A percentile compares a stretch with the other conserved stretches of the same genome.
These are phyloP conservation scores for Nothocercus nigrocapillus DNA, from an alignment of 2,113 vertebrate genomes.

Conservation along the genomic window DNA sequence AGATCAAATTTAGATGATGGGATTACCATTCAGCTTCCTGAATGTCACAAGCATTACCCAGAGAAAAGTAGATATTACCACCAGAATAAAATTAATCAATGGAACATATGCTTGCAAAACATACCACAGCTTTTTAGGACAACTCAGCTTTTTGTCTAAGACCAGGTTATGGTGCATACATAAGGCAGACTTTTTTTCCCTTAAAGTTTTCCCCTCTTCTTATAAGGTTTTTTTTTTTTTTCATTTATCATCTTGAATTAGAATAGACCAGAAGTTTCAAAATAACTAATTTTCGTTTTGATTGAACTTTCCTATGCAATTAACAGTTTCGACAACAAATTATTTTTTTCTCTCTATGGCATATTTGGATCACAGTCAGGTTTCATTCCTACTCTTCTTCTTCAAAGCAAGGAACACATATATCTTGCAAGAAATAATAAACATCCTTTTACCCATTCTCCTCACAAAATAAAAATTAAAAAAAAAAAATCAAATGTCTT, in stretches of 20 bases:
- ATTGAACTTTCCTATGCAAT: not conserved
- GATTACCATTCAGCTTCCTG: not conserved
- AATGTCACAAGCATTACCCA: not conserved
- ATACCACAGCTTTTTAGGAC: not conserved
- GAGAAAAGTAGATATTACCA: not conserved
- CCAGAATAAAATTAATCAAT: not conserved
- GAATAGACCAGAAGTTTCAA: not conserved
- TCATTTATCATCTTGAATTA: not conserved
- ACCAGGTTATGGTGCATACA: not conserved
- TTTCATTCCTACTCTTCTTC: not conserved
- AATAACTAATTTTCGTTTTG: not conserved
- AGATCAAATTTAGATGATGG: not conserved
- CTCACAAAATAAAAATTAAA: not conserved
- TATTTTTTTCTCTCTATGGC: not conserved
- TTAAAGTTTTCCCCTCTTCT: not conserved
- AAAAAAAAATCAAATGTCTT: not conserved
- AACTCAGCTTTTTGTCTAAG: not conserved
- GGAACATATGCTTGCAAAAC: not conserved
- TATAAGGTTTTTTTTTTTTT: not conserved
- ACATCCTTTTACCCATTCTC: not conserved
- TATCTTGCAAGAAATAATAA: not conserved
- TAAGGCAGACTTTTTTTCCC: not conserved
- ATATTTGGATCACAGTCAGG: not conserved
- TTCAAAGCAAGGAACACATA: not conserved
- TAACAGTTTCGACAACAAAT: constrained; percentile 24